Evolutionary conservation across 2,888 invertebrate genomes (phyloP), one percentile per base, ranked within the genome.

Genomic region (Arenicola marina): DNA sequence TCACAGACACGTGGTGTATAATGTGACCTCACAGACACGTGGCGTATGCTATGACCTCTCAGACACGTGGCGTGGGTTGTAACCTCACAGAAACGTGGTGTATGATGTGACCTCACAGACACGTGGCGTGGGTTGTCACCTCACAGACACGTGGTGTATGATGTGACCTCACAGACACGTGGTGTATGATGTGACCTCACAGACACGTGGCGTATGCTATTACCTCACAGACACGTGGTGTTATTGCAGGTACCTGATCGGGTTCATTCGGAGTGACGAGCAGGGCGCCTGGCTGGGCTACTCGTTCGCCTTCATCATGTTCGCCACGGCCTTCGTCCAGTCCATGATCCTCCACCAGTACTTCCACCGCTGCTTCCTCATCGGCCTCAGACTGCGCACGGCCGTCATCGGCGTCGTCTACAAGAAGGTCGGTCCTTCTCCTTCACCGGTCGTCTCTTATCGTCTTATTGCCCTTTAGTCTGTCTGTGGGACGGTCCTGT

Each of bases 321-420:
- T 86, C 56, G 32, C 76, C 2, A 71, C 77, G 15, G 80, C 82
- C 33, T 63, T 84, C 53, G 55, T 83, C 4, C 84, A 86, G 68
- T 85, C 85, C 0, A 68, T 86, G 24, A 69, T 85, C 43, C 73
- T 86, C 55, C 85, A 85, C 67, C 83, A 84, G 70, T 86, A 86
- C 70, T 86, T 85, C 71, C 84, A 84, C 63, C 73, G 81, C 56
- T 83, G 84, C 73, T 80, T 83, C 63, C 69, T 84, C n/a, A 76
- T 84, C 53, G 85, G 86, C 29, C 83, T 85, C 78, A 81, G 84
- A 56, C 73, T 86, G 31, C 76, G 85, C 44, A 83, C 85, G 0
- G 78, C 83, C 4, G 75, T 86, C 51, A 83, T 84, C 26, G 78
- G 82, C 4, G 77, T 84, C 31, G 82, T 86, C 1, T 86, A 86